phyloP scores from a whole-genome alignment of 2,113 vertebrate genomes.

The Asarcornis scutulata region DNA sequence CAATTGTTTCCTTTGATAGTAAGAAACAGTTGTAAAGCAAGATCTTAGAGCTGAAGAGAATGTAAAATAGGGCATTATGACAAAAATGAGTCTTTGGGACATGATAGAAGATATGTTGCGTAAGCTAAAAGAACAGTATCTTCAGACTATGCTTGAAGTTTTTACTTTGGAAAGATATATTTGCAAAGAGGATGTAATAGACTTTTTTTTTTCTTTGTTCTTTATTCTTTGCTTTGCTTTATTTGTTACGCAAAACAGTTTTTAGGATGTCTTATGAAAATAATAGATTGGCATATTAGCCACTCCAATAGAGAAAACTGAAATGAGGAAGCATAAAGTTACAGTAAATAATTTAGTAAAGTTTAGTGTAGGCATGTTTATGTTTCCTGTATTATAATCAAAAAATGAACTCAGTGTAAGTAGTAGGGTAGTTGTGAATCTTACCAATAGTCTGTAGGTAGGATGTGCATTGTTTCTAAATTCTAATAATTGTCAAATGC shows the following conservation, averaged over 20 bases:
- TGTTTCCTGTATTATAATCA: neutral
- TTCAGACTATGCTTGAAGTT: neutral
- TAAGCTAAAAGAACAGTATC: neutral
- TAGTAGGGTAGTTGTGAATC: neutral
- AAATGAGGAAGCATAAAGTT: neutral
- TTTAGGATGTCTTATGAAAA: neutral
- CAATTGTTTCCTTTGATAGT: neutral
- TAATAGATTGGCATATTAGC: neutral
- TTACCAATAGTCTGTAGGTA: neutral
- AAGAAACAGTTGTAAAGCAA: neutral
- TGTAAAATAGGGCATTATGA: neutral
- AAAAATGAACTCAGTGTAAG: neutral
- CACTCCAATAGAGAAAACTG: neutral
- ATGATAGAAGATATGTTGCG: neutral
- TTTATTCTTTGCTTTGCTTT: neutral
- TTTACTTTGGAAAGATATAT: conserved; percentile 9
- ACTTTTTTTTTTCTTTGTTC: neutral
- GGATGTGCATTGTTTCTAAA: neutral
- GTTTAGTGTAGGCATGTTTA: neutral
- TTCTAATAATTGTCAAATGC: neutral
- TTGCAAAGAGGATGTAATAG: neutral
- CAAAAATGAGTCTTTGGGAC: neutral
- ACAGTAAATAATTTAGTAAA: neutral
- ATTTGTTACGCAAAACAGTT: neutral
- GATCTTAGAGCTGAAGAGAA: neutral